phyloP scores from a whole-genome alignment of 2,888 invertebrate species.

The Drosophila percnosoma region DNA sequence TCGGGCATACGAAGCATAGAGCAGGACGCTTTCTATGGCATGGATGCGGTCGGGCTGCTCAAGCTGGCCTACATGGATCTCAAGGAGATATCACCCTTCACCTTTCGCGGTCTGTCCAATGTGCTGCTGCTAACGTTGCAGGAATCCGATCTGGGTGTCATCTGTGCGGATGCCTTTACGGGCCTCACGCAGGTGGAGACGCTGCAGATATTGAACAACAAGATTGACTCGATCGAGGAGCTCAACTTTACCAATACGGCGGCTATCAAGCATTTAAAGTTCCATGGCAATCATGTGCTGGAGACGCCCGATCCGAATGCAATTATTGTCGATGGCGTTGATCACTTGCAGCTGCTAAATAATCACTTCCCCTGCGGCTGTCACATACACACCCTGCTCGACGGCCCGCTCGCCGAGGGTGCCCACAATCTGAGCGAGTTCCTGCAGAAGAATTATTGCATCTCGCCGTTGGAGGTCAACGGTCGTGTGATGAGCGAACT shows the following conservation, averaged over 20 bases:
- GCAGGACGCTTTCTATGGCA: conserved; percentile 92
- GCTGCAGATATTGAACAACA: conserved; percentile 92
- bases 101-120: conserved; percentile 91
- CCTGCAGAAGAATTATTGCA: conserved; percentile 92
- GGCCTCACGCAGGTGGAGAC: conserved; percentile 90
- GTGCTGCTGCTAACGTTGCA: conserved; percentile 91
- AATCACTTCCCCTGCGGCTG: conserved; percentile 96
- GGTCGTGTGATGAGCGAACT: conserved; percentile 90
- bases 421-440: conserved; percentile 88
- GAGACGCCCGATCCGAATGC: conserved; percentile 90
- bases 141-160: conserved; percentile 92
- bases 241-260: conserved; percentile 90
- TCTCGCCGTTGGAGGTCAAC: conserved; percentile 93
- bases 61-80: conserved; percentile 94
- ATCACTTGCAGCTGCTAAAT: conserved; percentile 89
- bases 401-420: conserved; percentile 90
- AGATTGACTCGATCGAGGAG: conserved; percentile 92
- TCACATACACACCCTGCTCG: conserved; percentile 91
- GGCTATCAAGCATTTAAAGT: conserved; percentile 89
- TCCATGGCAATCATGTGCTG: conserved; percentile 93
- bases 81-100: conserved; percentile 88
- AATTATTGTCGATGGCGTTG: conserved; percentile 90
- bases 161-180: conserved; percentile 91
- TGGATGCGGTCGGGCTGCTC: conserved; percentile 92
- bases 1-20: conserved; percentile 91